Evolutionary conservation across 2,113 vertebrate species (phyloP).

Genomic region (Archocentrus centrarchus): DNA sequence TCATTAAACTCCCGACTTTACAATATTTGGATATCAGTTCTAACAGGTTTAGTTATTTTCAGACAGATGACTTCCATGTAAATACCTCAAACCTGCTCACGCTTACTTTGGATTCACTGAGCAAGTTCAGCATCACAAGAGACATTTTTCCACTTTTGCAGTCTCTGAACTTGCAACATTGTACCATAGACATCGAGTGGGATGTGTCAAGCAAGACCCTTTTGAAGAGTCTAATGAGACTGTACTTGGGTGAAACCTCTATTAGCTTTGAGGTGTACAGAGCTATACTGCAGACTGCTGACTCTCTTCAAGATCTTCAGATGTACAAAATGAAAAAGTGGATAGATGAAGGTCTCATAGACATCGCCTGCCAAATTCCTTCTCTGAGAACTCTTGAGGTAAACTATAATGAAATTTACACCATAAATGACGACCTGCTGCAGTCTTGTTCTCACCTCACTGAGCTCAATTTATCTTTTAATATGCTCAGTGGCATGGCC

Average conservation of each 20-base stretch:
- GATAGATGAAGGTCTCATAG: neutral
- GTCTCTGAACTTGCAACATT: neutral
- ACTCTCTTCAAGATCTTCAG: constrained; percentile 20
- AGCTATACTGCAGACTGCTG: neutral
- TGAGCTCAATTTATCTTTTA: neutral
- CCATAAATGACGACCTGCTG: fast-evolving
- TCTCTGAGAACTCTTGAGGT: constrained; percentile 12
- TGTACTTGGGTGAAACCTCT: neutral
- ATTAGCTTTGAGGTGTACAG: neutral
- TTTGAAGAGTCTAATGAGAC: neutral
- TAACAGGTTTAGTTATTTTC: neutral
- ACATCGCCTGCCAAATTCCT: neutral
- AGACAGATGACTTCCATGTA: constrained; percentile 5
- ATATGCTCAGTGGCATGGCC: neutral
- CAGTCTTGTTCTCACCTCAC: neutral
- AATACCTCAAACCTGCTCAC: constrained; percentile 13
- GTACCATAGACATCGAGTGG: neutral
- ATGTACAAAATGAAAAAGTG: neutral
- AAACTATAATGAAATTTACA: fast-evolving
- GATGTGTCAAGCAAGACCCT: constrained; percentile 21
- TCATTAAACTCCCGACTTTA: constrained; percentile 12
- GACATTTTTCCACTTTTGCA: constrained; percentile 29
- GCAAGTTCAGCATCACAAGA: constrained; percentile 33
- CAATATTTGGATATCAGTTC: neutral
- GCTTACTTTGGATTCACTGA: neutral